These are phyloP conservation scores for Drosophila bifasciata DNA, from an alignment of 1,140 invertebrate species.

Conservation along the genomic window DNA sequence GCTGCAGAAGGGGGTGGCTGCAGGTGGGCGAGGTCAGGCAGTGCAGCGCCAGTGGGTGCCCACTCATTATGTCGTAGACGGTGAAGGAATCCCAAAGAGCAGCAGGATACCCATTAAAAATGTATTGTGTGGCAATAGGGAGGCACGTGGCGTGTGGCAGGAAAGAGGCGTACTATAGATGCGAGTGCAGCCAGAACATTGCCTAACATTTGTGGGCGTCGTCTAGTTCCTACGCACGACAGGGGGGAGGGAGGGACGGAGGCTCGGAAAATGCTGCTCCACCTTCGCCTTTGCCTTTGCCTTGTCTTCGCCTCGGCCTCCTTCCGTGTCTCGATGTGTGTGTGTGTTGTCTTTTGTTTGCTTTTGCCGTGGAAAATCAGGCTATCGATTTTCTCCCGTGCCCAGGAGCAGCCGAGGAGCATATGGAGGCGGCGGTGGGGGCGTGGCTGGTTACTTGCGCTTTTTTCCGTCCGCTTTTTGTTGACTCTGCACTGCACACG, in stretches of 20 bases:
- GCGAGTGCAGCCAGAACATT: conserved; percentile 42
- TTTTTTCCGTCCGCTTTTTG: conserved; percentile 42
- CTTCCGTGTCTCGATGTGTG: conserved; percentile 1
- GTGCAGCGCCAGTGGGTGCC: conserved; percentile 39
- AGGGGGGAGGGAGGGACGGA: not conserved
- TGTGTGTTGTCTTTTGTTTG: conserved; percentile 48
- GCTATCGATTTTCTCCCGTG: conserved; percentile 50
- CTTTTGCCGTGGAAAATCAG: conserved; percentile 58
- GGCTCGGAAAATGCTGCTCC: conserved; percentile 6
- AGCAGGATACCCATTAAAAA: conserved; percentile 44
- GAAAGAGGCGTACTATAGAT: conserved; percentile 6
- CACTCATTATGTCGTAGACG: conserved; percentile 58
- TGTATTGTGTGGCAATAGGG: conserved; percentile 40
- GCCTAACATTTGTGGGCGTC: conserved; percentile 51
- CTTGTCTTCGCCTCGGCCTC: not conserved
- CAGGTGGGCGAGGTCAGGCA: no score
- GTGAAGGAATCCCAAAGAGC: conserved; percentile 46
- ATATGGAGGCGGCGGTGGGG: not conserved
- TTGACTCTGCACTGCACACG: conserved; percentile 20
- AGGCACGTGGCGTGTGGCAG: conserved; percentile 7
- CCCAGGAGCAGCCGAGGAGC: conserved; percentile 1
- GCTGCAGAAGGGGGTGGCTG: not conserved
- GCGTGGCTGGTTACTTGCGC: conserved; percentile 47
- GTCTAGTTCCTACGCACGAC: conserved; percentile 39
- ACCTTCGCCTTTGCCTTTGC: conserved; percentile 1